These are phyloP conservation scores for Napeogenes inachia DNA, from an alignment of 2,888 invertebrate species.

Conservation along the genomic window DNA sequence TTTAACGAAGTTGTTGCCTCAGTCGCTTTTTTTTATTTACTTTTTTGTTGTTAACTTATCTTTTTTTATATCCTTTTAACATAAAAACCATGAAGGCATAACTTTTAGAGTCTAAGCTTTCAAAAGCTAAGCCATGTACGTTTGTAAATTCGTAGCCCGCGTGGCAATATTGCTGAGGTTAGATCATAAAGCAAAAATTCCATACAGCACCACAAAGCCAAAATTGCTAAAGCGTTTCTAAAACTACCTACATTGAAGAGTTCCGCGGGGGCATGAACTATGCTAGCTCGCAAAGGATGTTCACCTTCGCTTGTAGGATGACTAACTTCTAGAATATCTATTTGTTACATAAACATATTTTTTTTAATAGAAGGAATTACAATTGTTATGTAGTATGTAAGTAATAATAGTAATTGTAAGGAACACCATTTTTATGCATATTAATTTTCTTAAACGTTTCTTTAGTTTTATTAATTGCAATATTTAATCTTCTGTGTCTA, in stretches of 20 bases:
- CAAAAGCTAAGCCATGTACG: conserved; percentile 8
- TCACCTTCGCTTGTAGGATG: conserved; percentile 9
- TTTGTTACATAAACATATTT: not conserved
- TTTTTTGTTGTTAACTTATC: too few species aligned
- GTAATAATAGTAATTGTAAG: too few species aligned
- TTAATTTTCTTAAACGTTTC: too few species aligned
- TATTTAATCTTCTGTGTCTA: not conserved
- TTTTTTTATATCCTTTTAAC: too few species aligned
- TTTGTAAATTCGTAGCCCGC: conserved; percentile 30
- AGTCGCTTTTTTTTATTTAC: not conserved
- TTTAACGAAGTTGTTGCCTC: conserved; percentile 5
- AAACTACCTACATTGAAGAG: conserved; percentile 44
- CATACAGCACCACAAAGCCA: conserved; percentile 46
- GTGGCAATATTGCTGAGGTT: conserved; percentile 31
- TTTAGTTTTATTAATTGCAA: not conserved
- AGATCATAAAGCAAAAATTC: conserved; percentile 48
- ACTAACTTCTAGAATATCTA: not conserved
- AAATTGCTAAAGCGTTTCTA: conserved; percentile 49
- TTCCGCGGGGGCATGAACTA: conserved; percentile 41
- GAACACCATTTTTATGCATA: too few species aligned
- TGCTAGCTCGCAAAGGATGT: conserved; percentile 33
- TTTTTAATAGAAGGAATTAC: too few species aligned
- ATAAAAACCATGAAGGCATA: too few species aligned
- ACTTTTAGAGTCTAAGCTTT: not conserved
- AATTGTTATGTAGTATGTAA: too few species aligned